A percentile compares a stretch with the other conserved stretches of the same genome.
phyloP scores from a whole-genome alignment of 1,140 invertebrate species.

The Drosophila pruinosa region DNA sequence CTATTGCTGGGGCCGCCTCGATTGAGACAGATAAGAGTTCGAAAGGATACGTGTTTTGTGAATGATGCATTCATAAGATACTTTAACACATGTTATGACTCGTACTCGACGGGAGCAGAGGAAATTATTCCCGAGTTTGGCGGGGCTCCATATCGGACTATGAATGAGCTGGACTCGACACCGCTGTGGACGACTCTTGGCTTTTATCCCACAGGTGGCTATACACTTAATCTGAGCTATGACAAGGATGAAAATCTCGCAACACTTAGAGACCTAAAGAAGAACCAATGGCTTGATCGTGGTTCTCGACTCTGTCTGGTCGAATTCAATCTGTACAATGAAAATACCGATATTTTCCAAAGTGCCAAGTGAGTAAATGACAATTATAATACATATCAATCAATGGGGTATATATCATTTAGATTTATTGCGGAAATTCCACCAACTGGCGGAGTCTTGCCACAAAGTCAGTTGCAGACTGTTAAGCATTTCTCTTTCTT shows the following conservation, averaged over 20 bases:
- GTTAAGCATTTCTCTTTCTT: conserved; percentile 57
- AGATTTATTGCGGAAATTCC: conserved; percentile 76
- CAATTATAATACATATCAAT: background rate
- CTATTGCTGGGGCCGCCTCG: conserved; percentile 68
- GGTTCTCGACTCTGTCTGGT: conserved; percentile 60
- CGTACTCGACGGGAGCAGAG: conserved; percentile 39
- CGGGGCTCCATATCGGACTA: conserved; percentile 30
- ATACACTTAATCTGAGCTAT: conserved; percentile 48
- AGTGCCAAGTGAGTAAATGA: conserved; percentile 58
- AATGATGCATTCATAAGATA: conserved; percentile 70
- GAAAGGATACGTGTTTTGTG: conserved; percentile 57
- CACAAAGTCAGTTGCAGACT: conserved; percentile 58
- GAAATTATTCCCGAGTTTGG: conserved; percentile 2
- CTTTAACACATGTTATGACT: conserved; percentile 67
- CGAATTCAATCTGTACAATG: conserved; percentile 71
- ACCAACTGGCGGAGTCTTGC: conserved; percentile 65
- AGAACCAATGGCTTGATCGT: conserved; percentile 60
- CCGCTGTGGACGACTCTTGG: conserved; percentile 52
- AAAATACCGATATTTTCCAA: conserved; percentile 64
- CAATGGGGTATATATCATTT: background rate
- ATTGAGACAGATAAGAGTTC: conserved; percentile 67
- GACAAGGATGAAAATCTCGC: conserved; percentile 29
- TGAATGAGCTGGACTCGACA: conserved; percentile 30
- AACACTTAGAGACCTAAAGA: conserved; percentile 23
- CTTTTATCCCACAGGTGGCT: conserved; percentile 58